These are phyloP conservation scores for Sporophila hypoxantha DNA, from an alignment of 2,113 vertebrate species.

Conservation along the genomic window DNA sequence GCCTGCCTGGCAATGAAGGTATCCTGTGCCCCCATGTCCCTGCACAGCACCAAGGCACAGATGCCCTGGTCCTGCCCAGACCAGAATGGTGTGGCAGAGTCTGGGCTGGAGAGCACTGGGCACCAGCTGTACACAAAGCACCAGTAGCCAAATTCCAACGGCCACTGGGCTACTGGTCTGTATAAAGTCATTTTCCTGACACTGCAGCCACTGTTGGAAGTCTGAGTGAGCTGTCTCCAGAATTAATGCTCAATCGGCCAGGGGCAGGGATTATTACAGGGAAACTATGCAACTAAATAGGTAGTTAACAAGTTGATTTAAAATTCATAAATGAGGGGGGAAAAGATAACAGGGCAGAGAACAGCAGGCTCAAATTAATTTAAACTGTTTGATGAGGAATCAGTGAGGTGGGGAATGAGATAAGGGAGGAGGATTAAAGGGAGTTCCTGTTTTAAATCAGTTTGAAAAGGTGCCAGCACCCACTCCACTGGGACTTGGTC, in stretches of 20 bases:
- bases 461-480: conserved; percentile 26
- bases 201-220: background rate
- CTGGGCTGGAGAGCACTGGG: background rate
- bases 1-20: background rate
- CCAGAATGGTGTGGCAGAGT: fast-evolving
- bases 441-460: conserved; percentile 17
- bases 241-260: background rate
- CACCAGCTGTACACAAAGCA: background rate
- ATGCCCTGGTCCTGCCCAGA: background rate
- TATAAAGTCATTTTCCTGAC: background rate
- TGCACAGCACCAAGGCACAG: background rate
- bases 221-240: background rate
- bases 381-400: conserved; percentile 45
- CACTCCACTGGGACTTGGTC: background rate
- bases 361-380: conserved; percentile 43
- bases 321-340: conserved; percentile 19
- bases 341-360: background rate
- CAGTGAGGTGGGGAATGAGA: conserved; percentile 12
- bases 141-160: background rate
- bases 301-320: conserved; percentile 57
- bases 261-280: background rate
- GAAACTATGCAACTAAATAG: conserved; percentile 41
- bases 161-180: background rate
- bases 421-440: conserved; percentile 15
- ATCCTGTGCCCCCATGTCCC: background rate